Evolutionary conservation across 2,888 invertebrate species (phyloP).

Genomic region (Vandiemenella viatica): DNA sequence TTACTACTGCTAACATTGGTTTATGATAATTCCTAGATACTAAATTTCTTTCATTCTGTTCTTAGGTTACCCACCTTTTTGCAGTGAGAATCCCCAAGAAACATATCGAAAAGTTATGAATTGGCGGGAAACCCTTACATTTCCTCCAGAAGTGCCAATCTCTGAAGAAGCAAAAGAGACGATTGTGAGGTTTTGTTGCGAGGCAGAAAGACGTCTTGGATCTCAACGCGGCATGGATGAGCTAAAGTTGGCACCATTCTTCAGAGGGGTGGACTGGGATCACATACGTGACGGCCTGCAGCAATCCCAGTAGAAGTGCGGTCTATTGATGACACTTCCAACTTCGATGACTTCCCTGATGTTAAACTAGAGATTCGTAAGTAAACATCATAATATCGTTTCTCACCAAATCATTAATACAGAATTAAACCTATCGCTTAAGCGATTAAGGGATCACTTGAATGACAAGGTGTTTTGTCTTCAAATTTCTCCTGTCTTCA

Average conservation of each 20-base stretch:
- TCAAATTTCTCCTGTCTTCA: no score
- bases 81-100: constrained; percentile 95
- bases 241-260: constrained; percentile 80
- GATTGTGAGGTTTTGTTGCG: constrained; percentile 91
- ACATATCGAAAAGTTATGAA: constrained; percentile 97
- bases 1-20: no score
- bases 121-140: constrained; percentile 95
- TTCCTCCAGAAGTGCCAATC: constrained; percentile 98
- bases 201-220: constrained; percentile 82
- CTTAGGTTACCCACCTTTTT: constrained; percentile 90
- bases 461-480: background rate
- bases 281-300: constrained; percentile 94
- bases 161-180: constrained; percentile 94
- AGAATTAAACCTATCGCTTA: no score
- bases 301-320: constrained; percentile 95
- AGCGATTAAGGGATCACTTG: no score
- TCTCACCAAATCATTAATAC: no score
- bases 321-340: constrained; percentile 98
- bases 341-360: constrained; percentile 99
- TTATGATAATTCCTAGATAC: no score
- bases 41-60: no score
- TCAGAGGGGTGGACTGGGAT: constrained; percentile 95
- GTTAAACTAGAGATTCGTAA: constrained; percentile 96
- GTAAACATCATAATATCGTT: constrained; percentile 28
- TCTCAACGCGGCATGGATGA: constrained; percentile 85